Evolutionary conservation across 2,888 invertebrate genomes (phyloP).

Genomic region (Meloe dianella): DNA sequence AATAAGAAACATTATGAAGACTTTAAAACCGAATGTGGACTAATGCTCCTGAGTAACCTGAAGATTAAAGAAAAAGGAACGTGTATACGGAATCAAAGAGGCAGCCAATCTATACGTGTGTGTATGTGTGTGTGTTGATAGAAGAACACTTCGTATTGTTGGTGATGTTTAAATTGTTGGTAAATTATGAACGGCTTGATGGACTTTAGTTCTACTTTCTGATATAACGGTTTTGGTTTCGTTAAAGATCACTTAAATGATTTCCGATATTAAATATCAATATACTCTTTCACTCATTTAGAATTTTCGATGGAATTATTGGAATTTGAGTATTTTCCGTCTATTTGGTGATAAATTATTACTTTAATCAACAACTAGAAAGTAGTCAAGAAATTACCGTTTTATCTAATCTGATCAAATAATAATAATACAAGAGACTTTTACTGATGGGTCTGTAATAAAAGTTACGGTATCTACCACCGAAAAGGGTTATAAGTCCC

Average conservation of each 20-base stretch:
- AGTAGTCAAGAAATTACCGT: not conserved
- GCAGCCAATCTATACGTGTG: constrained; percentile 6
- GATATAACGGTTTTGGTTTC: constrained; percentile 47
- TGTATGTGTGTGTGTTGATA: not conserved
- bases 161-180: constrained; percentile 1
- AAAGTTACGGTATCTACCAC: no score
- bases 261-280: not conserved
- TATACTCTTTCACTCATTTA: not conserved
- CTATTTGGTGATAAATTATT: not conserved
- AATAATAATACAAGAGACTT: no score
- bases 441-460: no score
- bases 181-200: constrained; percentile 15
- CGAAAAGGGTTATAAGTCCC: not conserved
- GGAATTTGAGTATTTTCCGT: not conserved
- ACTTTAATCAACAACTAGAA: not conserved
- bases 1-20: not conserved
- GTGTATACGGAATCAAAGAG: constrained; percentile 49
- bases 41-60: constrained; percentile 52
- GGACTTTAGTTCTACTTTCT: constrained; percentile 47
- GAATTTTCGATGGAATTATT: not conserved
- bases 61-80: constrained; percentile 53
- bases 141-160: not conserved
- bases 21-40: constrained; percentile 46
- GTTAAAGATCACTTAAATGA: constrained; percentile 26
- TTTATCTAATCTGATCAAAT: no score